Conservation (phyloP, 64 coral and sea anemone species). For the Montipora efflorescens region DNA sequence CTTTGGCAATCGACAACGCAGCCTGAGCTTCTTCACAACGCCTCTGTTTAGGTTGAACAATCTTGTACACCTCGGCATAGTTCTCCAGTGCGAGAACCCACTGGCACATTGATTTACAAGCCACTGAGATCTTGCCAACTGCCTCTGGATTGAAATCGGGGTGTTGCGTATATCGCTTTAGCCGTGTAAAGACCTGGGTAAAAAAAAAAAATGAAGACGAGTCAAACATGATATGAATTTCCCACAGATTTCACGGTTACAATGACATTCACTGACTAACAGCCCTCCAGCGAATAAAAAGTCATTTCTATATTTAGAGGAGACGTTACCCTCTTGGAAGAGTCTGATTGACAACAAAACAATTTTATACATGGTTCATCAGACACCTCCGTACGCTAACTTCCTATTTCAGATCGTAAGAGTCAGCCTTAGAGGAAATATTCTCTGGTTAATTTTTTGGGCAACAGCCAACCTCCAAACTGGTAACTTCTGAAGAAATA, state of each 20-base stretch:
- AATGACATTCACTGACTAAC: not conserved
- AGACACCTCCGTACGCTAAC: no score
- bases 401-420: no score
- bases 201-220: not conserved
- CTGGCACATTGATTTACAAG: constrained; percentile 95
- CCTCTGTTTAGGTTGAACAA: constrained; percentile 89
- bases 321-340: no score
- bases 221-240: no score
- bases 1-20: constrained; percentile 79
- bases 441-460: no score
- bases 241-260: not conserved
- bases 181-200: constrained; percentile 56
- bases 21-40: constrained; percentile 89
- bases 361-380: no score
- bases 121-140: constrained; percentile 94
- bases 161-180: constrained; percentile 88
- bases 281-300: no score
- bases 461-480: no score
- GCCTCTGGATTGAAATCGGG: constrained; percentile 94
- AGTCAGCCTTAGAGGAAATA: no score
- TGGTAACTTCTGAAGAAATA: no score
- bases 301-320: no score
- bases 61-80: constrained; percentile 95
- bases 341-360: no score
- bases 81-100: constrained; percentile 97